phyloP scores from a whole-genome alignment of 2,888 invertebrate genomes.

The Mythimna lalbum region DNA sequence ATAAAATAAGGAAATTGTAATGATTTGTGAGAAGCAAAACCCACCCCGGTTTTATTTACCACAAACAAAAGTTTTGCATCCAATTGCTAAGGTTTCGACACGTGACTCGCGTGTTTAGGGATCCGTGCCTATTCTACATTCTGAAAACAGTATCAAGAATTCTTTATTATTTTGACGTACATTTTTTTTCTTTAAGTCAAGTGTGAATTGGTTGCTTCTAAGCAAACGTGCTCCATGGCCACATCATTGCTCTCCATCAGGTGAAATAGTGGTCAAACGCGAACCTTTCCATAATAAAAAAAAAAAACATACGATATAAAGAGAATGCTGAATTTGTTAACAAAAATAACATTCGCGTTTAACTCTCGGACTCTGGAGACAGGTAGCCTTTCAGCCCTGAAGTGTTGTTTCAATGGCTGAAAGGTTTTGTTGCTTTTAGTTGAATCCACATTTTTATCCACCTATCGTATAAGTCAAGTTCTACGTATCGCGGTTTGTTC shows the following conservation, averaged over 20 bases:
- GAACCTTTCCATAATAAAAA: too few relatives aligned
- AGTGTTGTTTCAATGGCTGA: constrained; percentile 1
- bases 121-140: neutral
- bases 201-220: too few relatives aligned
- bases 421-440: neutral
- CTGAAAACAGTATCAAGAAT: neutral
- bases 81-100: neutral
- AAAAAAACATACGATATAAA: too few relatives aligned
- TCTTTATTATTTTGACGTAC: neutral
- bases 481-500: too few relatives aligned
- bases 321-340: neutral
- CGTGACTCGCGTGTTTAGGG: neutral
- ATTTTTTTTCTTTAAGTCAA: too few relatives aligned
- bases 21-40: neutral
- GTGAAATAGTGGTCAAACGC: too few relatives aligned
- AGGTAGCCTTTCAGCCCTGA: neutral
- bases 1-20: neutral
- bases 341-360: neutral
- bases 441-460: constrained; percentile 1
- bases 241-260: too few relatives aligned
- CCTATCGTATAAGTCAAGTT: neutral
- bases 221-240: too few relatives aligned
- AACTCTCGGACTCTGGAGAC: neutral
- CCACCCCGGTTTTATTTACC: neutral
- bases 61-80: neutral